Base-by-base conservation (phyloP, 2,113 vertebrate genomes). In the Cyanoderma ruficeps region DNA sequence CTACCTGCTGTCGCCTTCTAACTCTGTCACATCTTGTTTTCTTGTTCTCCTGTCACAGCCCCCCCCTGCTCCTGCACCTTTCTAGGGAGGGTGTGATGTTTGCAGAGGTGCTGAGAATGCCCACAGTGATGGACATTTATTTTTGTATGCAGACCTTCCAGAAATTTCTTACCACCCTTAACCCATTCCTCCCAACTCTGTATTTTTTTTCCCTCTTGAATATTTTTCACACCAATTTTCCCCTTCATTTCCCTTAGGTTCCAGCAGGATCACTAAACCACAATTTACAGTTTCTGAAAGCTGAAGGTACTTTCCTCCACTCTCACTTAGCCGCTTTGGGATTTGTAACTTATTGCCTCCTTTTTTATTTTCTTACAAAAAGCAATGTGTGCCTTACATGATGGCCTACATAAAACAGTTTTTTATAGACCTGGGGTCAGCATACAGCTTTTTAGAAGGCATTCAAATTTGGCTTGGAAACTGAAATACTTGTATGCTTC, bases 341-440 rank as follows among this genome's bases (percentile, higher is more conserved):
- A 98, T 98, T 98, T 98, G 96, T 94, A 98, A 96, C 92, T 97
- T 97, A 97, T 68, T 97, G 94, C 78, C 55, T 97, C 70, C 95
- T 94, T 96, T 97, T 97, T 96, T 96, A 94, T 94, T 96, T 98
- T 85, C 94, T 97, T 97, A 96, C 71, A 89, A 94, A 95, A 97
- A 92, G 72, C 60, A 83, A 96, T 53, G 64, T 87, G 95, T 97
- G 93, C 95, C 72, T 95, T 72, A 96, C 95, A 97, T 60, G 89
- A 71, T n/a, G 16, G 55, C 75, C 91, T 91, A 72, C 83, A 97
- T 97, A 97, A 98, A 97, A 89, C 87, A 97, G 31, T 59, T 96
- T 96, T 96, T 92, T 89, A 91, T 83, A 90, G 86, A 97, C 84
- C 75, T 88, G 41, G 85, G 88, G 91, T 97, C 95, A 97, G 70